Base-by-base conservation (phyloP, 2,888 invertebrate genomes). In the Caradrina kadenii region DNA sequence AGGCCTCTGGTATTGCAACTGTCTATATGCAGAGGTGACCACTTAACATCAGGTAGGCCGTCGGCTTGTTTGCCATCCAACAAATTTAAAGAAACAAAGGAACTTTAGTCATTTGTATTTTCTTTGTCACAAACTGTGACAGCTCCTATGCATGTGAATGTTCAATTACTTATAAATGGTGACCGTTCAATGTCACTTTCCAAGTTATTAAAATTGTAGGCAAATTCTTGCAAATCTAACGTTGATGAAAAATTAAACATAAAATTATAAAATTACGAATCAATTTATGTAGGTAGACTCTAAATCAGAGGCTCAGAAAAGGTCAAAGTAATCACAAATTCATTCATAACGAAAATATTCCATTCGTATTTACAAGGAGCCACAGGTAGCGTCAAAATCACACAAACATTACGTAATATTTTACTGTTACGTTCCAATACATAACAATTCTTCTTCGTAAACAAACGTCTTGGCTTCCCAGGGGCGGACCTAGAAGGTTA, bases 391-490 rank as follows among this genome's bases (percentile, higher is more conserved):
- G 13, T 19, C 63, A 62, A 45, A 26, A 60, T 22, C 52, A 64
- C 10, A 60, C 54, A 65, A 59, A 63, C 50, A 49, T 45, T 26
- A 69, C 19, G 4, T 42, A 67, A 66, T 53, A 67, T 59, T 72
- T 62, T 19, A 53, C 35, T 35, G 17, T 68, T 50, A 78, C 42
- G 17, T 58, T 17, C 50, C 53, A 61, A 79, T 61, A 79, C 62
- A 73, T 60, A 63, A 73, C 67, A 56, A 73, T 73, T 50, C 50
- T 7, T 73, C 59, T 63, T 63, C 56, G 45, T 63, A 78, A 73
- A 67, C 26, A 52, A 59, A 63, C 15, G 39, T 61, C 48, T 61
- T 17, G 26, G 22, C 49, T 45, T 64, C 50, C 15, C 10, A 61
- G 49, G 50, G 35, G 8, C 35, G 35, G 35, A 35, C 8, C 35